Evolutionary conservation across 2,888 invertebrate species (phyloP), one percentile per base, ranked within the genome.

Genomic region (Athripsodes cinereus): DNA sequence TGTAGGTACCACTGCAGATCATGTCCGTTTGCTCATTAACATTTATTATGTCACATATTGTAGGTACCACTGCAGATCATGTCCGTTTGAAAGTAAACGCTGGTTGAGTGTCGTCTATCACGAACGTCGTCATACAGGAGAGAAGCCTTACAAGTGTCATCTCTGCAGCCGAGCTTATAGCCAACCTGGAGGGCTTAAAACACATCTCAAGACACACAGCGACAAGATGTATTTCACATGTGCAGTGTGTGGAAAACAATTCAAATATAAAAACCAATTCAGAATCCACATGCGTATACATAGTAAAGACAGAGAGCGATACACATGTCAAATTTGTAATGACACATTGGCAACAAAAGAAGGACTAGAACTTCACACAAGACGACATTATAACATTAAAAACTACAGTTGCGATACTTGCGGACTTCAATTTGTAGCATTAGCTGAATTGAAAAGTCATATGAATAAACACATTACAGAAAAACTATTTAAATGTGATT

Each of bases 391-490:
- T 52, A 77, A 78, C 63, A 71, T 79, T 47, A 69, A 69, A 49
- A 76, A 78, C 64, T 79, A 69, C 58, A 78, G 70, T 58, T 79
- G 79, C 68, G 78, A 78, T 64, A 74, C 74, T 40, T 79, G 78
- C 68, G 78, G 79, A 11, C 70, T 70, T 48, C 75, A 73, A 48
- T 79, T 78, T 71, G 74, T 78, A 2, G 75, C 78, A 44, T 70
- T 71, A 51, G 74, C 76, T 20, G 78, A 78, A 65, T 66, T 79
- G 62, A 61, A 68, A n/a, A 77, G 74, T 62, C 79, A 79, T 57
- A 73, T 69, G 61, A 72, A 69, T 58, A 77, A 70, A 62, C 79
- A 79, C 65, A 70, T 60, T 49, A 53, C 61, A 11, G 66, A 68
- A 10, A 75, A 74, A 61, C 70, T 67, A 57, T 66, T 74, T 31